Base-by-base conservation (phyloP, 2,888 invertebrate species). In the Allolobophora icterica region DNA sequence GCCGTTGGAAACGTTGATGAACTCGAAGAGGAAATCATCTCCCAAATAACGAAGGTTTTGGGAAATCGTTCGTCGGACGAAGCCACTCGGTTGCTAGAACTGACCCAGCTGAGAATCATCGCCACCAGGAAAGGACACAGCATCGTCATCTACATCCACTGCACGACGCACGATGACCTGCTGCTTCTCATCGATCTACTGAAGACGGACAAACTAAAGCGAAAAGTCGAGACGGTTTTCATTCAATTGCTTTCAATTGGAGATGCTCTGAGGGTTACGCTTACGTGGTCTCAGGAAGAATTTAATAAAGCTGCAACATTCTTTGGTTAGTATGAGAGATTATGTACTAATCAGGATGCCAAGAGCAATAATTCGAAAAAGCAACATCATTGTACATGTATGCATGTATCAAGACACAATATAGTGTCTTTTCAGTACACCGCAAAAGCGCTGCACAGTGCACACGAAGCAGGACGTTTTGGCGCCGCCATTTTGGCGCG, bases 291-390 rank as follows among this genome's bases (percentile, higher is more conserved):
- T n/a, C 30, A 0, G 71, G 71, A 71, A 13, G 71, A 71, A 11
- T 71, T 71, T 6, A 71, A n/a, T 5, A 8, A n/a, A 71, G 30
- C 71, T n/a, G 30, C n/a, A 8, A 13, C 30, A 0, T n/a, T n/a
- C 71, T 71, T 71, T 71, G 71, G 71, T 71, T 71, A 71, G 71
- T 71, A 71, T n/a, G n/a, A n/a, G 71, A 30, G n/a, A 71, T 71
- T 71, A 19, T n/a, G 45, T 45, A 45, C 45, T 19, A 17, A 11
- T 45, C 45, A 45, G 19, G 13, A 45, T 17, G 1, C 45, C 19
- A 1, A 45, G 45, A 45, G 45, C 45, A 45, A 38, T 38, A 45
- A 38, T 38, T 38, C 38, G 4, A 38, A 38, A 38, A 8, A 38
- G 38, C 3, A 38, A 38, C 38, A 38, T 38, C 38, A 38, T 3